Base-by-base conservation (phyloP, 2,113 vertebrate genomes). In the Entomyzon cyanotis region DNA sequence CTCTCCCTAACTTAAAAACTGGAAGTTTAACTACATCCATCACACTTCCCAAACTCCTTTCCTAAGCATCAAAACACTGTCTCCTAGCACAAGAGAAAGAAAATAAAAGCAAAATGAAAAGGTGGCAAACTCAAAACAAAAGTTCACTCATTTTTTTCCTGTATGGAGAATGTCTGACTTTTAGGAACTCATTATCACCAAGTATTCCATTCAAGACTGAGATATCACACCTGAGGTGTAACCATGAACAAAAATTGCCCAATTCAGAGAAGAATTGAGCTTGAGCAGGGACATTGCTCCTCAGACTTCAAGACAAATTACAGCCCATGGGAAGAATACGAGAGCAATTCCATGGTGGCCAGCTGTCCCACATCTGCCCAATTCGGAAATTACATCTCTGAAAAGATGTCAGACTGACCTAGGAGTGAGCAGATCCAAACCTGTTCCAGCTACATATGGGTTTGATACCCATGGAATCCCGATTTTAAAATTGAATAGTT, bases 141-240 rank as follows among this genome's bases (percentile, higher is more conserved):
- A 44, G 8, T 39, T 55, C 17, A 39, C 1, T 31, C 5, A 0
- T 2, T 11, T 20, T 44, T 52, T 58, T 6, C 4, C 14, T 24
- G 1, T 27, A 17, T 67, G 28, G 24, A 71, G 27, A 70, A 25
- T 28, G 33, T 37, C 3, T 47, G 44, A 56, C 31, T 68, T 78
- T 71, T 68, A 67, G 44, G 41, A 69, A 24, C 9, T 35, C n/a
- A 2, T 2, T 73, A 12, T 49, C 22, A 73, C 27, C 49, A 76
- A 76, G 9, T 15, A 42, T 58, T 87, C 53, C 65, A 49, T 39
- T 27, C 70, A 76, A 62, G 87, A 62, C 12, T 53, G 70, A 53
- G 10, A 28, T 23, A 31, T 49, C 24, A 30, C 30, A 60, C 31
- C 9, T 49, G 15, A 88, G 4, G 7, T 53, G 11, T 39, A 63